Evolutionary conservation across 2,797 vertebrate genomes (phyloP), one percentile per base, ranked within the genome.

Genomic region (Loris lydekkerianus): DNA sequence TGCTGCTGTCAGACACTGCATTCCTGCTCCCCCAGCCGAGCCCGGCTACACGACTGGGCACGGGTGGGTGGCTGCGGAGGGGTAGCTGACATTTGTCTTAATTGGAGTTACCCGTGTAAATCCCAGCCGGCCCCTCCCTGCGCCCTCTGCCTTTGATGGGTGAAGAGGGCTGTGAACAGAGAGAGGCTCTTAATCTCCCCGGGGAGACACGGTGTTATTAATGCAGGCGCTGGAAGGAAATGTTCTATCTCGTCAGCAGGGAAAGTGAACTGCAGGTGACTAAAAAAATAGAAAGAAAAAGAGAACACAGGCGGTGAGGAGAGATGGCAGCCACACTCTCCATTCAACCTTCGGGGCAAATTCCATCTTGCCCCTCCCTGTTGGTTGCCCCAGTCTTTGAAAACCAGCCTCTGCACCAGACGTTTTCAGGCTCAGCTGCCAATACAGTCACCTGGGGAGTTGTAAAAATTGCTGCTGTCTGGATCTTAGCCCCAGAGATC

Each of bases 21-120:
- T 37, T 43, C 92, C 37, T 53, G 40, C 65, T 80, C 83, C 83
- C 96, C 63, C 5, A 78, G 1, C 78, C 0, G 8, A 60, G 85
- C 61, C 77, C 46, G 10, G n/a, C 86, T 43, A 11, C n/a, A 49
- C 2, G 8, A 8, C 25, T 3, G 1, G 60, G 86, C 1, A 6
- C n/a, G 56, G 11, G 2, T 2, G 1, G 3, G 89, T 84, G 86
- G 94, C 89, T 53, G 85, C 7, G 3, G 87, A 92, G 86, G 90
- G 65, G 77, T 70, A 89, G 83, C 95, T 96, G 93, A 94, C 93
- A 95, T 97, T 95, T 94, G 92, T 97, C 97, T 93, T 96, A 91
- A 96, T 82, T 96, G 96, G 95, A 93, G 92, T 91, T 97, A 91
- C 94, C 91, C n/a, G 2, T 94, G 95, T 97, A 98, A 93, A 89